A percentile compares a stretch with the other conserved stretches of the same genome.
Conservation (phyloP, 2,888 invertebrate genomes). For the Epistrophe eligans region DNA sequence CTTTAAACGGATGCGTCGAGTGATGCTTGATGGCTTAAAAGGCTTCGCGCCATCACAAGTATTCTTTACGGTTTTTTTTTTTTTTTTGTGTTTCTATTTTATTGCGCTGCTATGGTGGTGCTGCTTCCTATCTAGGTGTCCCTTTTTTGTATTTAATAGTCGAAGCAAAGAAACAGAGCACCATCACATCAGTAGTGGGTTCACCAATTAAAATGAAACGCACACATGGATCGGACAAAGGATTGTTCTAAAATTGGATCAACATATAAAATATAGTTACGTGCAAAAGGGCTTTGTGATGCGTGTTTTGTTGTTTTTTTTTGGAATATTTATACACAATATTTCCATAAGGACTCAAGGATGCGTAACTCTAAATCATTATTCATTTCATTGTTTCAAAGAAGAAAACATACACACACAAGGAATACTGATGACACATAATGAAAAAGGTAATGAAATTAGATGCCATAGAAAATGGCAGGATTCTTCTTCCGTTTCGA, state of each 20-base stretch:
- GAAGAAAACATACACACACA: conserved; percentile 5
- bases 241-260: conserved; percentile 45
- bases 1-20: conserved; percentile 66
- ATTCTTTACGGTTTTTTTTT: conserved; percentile 6
- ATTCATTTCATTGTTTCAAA: conserved; percentile 30
- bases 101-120: conserved; percentile 4
- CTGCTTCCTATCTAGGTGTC: neutral
- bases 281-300: neutral
- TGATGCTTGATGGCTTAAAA: conserved; percentile 67
- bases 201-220: conserved; percentile 75
- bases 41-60: conserved; percentile 38
- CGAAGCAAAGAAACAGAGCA: conserved; percentile 26
- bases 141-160: conserved; percentile 60
- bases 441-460: conserved; percentile 73
- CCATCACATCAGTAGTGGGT: conserved; percentile 40
- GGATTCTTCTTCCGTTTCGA: conserved; percentile 49
- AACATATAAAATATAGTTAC: conserved; percentile 4
- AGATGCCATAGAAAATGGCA: conserved; percentile 52
- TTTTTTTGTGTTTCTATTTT: conserved; percentile 4
- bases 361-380: conserved; percentile 16
- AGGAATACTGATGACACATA: conserved; percentile 58
- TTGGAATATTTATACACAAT: neutral
- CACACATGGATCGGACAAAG: conserved; percentile 69
- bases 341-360: conserved; percentile 13
- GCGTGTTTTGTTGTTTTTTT: neutral